Evolutionary conservation across 2,797 vertebrate genomes (phyloP), one percentile per base, ranked within the genome.

Genomic region (Notolabrus celidotus): DNA sequence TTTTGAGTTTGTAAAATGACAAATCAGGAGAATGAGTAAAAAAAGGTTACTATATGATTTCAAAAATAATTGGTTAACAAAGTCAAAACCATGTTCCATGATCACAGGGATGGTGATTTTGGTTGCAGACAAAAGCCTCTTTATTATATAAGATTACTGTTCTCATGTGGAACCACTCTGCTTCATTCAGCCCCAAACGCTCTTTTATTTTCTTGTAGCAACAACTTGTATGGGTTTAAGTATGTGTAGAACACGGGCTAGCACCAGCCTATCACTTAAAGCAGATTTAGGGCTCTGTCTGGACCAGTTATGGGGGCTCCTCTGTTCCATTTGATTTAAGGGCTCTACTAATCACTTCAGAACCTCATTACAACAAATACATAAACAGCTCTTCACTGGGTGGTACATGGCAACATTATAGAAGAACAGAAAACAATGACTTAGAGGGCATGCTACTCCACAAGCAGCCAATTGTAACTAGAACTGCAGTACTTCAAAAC

Each of bases 81-180:
- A 22, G 52, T 50, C 52, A 55, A 39, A 50, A 20, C 4, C 45
- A n/a, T 6, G 17, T 31, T 31, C 11, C 5, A 7, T 7, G n/a
- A 70, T 77, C 64, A 75, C 10, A 59, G 12, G 29, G 41, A 49
- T 45, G 39, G 47, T 49, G 29, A 20, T 49, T 77, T 27, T 50
- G 50, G 19, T 7, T 72, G 50, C 55, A 52, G 36, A 51, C 23
- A 53, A 59, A 53, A 66, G 14, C 14, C 12, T 42, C 39, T 73
- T 49, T 38, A 42, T 59, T 25, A 49, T 52, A 31, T 17, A 33
- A 78, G 71, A 59, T 68, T n/a, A 63, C 25, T 22, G 22, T 41
- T 42, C 36, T 74, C 51, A 52, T 2, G 7, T 29, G 66, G 41
- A 43, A 5, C 23, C 7, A 23, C 10, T 23, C 17, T 8, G 15